Percentiles rank a stretch among this genome's conserved stretches.
phyloP scores from a whole-genome alignment of 1,140 invertebrate genomes.

The Pseudobourletiella spinata region DNA sequence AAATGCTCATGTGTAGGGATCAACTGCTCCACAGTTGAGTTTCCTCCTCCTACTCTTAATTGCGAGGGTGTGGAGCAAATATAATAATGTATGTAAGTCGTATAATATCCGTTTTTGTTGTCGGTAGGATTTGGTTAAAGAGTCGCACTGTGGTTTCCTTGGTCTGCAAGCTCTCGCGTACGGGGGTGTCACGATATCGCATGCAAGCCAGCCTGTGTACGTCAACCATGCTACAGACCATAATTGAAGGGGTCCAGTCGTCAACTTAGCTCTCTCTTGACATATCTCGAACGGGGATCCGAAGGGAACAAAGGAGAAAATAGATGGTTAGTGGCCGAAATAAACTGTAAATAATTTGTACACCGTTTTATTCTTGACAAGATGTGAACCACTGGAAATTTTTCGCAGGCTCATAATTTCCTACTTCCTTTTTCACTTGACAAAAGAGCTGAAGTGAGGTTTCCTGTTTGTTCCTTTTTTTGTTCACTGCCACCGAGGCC shows the following conservation, averaged over 20 bases:
- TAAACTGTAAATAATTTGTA: neutral
- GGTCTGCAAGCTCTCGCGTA: neutral
- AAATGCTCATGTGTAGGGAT: too few relatives aligned
- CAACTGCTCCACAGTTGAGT: too few relatives aligned
- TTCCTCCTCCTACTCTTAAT: too few relatives aligned
- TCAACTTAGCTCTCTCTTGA: constrained; percentile 6
- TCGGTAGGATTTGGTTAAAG: neutral
- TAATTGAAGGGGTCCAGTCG: constrained; percentile 5
- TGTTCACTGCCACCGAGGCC: neutral
- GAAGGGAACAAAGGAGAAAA: neutral
- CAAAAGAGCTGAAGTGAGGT: constrained; percentile 32
- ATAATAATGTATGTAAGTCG: too few relatives aligned
- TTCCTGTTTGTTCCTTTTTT: constrained; percentile 19
- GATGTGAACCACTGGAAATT: constrained; percentile 21
- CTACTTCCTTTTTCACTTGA: constrained; percentile 33
- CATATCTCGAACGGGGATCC: constrained; percentile 15
- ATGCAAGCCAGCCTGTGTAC: neutral
- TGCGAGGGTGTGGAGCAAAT: neutral
- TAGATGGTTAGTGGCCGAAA: neutral
- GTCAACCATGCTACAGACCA: neutral
- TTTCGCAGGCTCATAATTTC: constrained; percentile 36
- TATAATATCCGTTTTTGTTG: neutral
- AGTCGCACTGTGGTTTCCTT: neutral
- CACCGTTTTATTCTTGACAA: constrained; percentile 8
- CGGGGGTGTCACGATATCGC: constrained; percentile 4